Base-by-base conservation (phyloP, 2,888 invertebrate species). In the Pseudanteris insignis region DNA sequence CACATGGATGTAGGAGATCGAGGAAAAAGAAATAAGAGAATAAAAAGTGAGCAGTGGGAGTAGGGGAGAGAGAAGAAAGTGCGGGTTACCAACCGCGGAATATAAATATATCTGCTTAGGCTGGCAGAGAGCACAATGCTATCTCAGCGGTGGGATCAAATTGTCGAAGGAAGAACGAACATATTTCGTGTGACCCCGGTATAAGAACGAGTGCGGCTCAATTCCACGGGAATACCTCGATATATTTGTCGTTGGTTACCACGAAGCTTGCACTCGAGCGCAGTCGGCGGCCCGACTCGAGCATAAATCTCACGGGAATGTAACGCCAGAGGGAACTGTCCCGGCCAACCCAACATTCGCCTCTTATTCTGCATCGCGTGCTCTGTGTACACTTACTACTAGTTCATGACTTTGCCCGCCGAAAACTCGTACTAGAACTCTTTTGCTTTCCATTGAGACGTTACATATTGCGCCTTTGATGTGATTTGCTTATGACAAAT, bases 131-230 rank as follows among this genome's bases (percentile, higher is more conserved):
- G 70, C 71, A 77, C 77, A 77, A 77, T 77, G 73, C 73, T 76
- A 77, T 77, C 77, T 76, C 66, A 57, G 36, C 67, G 68, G 63
- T 67, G 69, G 70, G 71, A 77, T 77, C 76, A 76, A 76, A 76
- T 76, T 76, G 77, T 76, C 71, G 73, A 74, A 73, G 74, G 66
- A 70, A 69, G 74, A 74, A 76, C 74, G 73, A 77, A 74, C 76
- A 77, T 77, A 76, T 76, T 76, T 76, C 69, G 74, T 68, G 70
- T 76, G 73, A 75, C 76, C 74, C 73, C 74, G 67, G 54, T 66
- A 59, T 51, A 60, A 66, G 57, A 57, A 68, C 63, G 65, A 67
- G 68, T 71, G 74, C 71, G 64, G 74, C 70, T 76, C 75, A 74
- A 75, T 76, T 75, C 76, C 74, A 72, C 65, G 58, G 66, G 70